A percentile compares a stretch with the other conserved stretches of the same genome.
These are phyloP conservation scores for Erpornis zantholeuca DNA, from an alignment of 2,113 vertebrate genomes.

Conservation along the genomic window DNA sequence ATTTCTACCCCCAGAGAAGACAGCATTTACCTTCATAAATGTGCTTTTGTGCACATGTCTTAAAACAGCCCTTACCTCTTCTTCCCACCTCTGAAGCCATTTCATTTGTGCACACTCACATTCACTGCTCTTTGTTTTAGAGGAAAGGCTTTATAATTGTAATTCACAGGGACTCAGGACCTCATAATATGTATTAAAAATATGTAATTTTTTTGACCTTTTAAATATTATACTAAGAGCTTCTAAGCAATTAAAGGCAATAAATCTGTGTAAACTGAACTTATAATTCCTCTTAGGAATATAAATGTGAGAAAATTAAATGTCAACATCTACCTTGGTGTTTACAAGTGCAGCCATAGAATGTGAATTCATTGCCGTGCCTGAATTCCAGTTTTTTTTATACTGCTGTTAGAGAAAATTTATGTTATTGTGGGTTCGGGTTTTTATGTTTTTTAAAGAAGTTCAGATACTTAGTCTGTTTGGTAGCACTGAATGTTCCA, in stretches of 20 bases:
- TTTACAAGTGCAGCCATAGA: neutral
- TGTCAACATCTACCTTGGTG: slow-evolving; percentile 17
- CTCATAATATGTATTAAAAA: neutral
- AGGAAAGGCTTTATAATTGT: neutral
- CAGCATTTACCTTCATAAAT: neutral
- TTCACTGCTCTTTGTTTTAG: neutral
- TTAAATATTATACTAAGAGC: neutral
- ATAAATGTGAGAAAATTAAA: slow-evolving; percentile 23
- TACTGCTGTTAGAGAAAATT: neutral
- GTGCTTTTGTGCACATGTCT: neutral
- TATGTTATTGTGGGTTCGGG: neutral
- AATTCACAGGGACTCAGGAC: neutral
- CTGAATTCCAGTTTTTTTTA: neutral
- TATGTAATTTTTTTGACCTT: slow-evolving; percentile 14
- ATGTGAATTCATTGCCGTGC: neutral
- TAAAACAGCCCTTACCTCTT: neutral
- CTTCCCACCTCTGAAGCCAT: neutral
- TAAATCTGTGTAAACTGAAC: neutral
- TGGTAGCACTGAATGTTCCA: neutral
- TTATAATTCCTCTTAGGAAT: neutral
- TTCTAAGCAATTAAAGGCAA: slow-evolving; percentile 33
- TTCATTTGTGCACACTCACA: neutral
- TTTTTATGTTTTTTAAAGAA: neutral
- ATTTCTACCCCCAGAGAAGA: neutral
- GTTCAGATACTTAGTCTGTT: neutral